Evolutionary conservation across 2,797 vertebrate species (phyloP).

Genomic region (Macroramphosus scolopax): DNA sequence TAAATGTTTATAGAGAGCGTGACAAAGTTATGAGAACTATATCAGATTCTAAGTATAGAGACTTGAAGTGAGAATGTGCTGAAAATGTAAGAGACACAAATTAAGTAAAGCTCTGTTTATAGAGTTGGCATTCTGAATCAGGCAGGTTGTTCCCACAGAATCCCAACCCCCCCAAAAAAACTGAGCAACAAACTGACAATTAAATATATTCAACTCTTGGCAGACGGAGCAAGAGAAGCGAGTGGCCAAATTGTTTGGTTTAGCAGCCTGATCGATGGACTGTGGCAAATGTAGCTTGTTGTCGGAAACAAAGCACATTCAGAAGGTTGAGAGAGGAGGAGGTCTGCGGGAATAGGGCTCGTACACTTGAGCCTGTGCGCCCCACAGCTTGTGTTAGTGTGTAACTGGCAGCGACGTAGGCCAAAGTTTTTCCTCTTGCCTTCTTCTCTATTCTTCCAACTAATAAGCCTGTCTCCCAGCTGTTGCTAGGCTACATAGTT

Average conservation of each 20-base stretch:
- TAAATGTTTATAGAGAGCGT: slow-evolving; percentile 61
- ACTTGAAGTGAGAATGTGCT: neutral
- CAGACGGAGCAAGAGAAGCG: slow-evolving; percentile 28
- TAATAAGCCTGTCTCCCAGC: slow-evolving; percentile 65
- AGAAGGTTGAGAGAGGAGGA: slow-evolving; percentile 13
- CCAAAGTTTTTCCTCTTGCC: slow-evolving; percentile 59
- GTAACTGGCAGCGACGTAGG: slow-evolving; percentile 52
- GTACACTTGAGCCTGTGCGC: slow-evolving; percentile 26
- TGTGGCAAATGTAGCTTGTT: slow-evolving; percentile 36
- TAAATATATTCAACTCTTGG: slow-evolving; percentile 55
- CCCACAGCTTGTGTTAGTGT: slow-evolving; percentile 33
- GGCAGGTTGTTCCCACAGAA: no score
- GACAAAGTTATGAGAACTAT: no score
- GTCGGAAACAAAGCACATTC: slow-evolving; percentile 32
- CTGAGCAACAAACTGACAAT: slow-evolving; percentile 57
- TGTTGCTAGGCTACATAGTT: slow-evolving; percentile 79
- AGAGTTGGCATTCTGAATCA: no score
- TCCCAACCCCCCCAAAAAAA: no score
- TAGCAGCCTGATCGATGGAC: slow-evolving; percentile 52
- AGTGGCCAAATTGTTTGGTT: slow-evolving; percentile 51
- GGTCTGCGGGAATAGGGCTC: slow-evolving; percentile 22
- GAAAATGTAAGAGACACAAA: slow-evolving; percentile 31
- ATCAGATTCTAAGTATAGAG: no score
- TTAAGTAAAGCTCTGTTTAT: slow-evolving; percentile 47
- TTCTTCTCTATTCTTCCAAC: slow-evolving; percentile 49